Base-by-base conservation (phyloP, 2,113 vertebrate species). In the Hippoglossus stenolepis region DNA sequence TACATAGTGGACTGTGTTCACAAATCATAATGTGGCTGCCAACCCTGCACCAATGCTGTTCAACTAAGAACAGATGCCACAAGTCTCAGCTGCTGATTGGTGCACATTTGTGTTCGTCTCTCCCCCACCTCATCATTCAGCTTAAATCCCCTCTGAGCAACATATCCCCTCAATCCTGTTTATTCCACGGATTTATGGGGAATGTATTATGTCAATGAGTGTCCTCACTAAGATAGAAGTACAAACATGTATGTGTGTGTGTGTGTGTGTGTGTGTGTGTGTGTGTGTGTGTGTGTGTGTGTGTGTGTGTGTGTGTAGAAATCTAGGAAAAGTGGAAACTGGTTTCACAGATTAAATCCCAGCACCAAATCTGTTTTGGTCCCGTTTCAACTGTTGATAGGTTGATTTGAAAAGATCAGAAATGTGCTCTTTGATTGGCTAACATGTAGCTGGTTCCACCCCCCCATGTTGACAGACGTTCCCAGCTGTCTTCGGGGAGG, bases 391-490 rank as follows among this genome's bases (percentile, higher is more conserved):
- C 65, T 58, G 57, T 21, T 45, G 75, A 84, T 86, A 91, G 78
- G 82, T 64, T 26, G 58, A 82, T 89, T 79, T 81, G 58, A 84
- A 84, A 78, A 80, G 65, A 23, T 15, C 66, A 23, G 18, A 23
- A 77, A 12, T 0, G 23, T 13, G 53, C 47, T n/a, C 69, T 77
- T 20, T 28, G 72, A 90, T 90, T 92, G 89, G 92, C 64, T 49
- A 65, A 86, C 26, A 12, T 5, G 31, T 0, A 35, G n/a, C 23
- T 71, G 45, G 40, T 58, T 62, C 78, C 28, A 18, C 35, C 82
- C 77, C 80, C 82, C 73, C n/a, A 35, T 70, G n/a, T 60, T 28
- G 77, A 87, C 93, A 94, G 92, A 94, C 93, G 93, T 93, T 93
- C 85, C 76, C 93, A 94, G 92, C 90, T 93, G 92, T 87, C 83